phyloP scores from a whole-genome alignment of 2,888 invertebrate species.

The Caenorhabditis imperialis region DNA sequence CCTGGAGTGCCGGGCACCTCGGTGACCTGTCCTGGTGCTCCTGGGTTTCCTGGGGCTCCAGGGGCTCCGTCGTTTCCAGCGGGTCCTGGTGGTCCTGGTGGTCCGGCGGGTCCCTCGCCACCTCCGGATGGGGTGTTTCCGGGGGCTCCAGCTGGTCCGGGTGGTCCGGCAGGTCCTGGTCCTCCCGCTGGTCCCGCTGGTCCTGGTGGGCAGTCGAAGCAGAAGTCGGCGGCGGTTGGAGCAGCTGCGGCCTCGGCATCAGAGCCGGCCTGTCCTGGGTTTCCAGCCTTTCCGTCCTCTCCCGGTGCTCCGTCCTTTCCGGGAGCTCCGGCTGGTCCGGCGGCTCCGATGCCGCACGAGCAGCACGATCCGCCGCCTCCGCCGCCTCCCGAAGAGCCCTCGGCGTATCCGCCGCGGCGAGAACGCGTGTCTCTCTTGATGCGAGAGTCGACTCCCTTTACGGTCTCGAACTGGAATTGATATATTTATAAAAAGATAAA shows the following conservation, averaged over 20 bases:
- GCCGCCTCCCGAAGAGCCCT: conserved; percentile 42
- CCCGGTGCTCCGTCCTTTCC: conserved; percentile 65
- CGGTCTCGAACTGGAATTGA: conserved; percentile 55
- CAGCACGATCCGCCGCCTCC: conserved; percentile 64
- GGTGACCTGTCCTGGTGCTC: conserved; percentile 65
- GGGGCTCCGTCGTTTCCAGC: conserved; percentile 65
- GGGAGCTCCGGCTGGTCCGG: conserved; percentile 69
- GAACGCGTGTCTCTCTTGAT: conserved; percentile 58
- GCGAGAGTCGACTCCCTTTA: conserved; percentile 61
- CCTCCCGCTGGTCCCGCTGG: conserved; percentile 69
- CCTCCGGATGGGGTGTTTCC: conserved; percentile 82
- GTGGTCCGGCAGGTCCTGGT: conserved; percentile 67
- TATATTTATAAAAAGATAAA: not conserved
- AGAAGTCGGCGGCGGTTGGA: conserved; percentile 64
- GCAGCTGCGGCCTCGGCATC: conserved; percentile 57
- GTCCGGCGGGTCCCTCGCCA: conserved; percentile 62
- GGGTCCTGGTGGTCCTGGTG: conserved; percentile 68
- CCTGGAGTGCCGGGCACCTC: conserved; percentile 65
- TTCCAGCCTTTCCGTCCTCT: conserved; percentile 70
- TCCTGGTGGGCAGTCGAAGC: conserved; percentile 71
- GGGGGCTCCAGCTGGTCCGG: conserved; percentile 66
- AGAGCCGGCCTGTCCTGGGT: conserved; percentile 63
- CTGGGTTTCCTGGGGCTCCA: conserved; percentile 65
- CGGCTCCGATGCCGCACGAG: conserved; percentile 68
- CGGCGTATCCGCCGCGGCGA: conserved; percentile 51